Base-by-base conservation (phyloP, 1,140 invertebrate genomes). In the Brachionus asplanchnoidis region DNA sequence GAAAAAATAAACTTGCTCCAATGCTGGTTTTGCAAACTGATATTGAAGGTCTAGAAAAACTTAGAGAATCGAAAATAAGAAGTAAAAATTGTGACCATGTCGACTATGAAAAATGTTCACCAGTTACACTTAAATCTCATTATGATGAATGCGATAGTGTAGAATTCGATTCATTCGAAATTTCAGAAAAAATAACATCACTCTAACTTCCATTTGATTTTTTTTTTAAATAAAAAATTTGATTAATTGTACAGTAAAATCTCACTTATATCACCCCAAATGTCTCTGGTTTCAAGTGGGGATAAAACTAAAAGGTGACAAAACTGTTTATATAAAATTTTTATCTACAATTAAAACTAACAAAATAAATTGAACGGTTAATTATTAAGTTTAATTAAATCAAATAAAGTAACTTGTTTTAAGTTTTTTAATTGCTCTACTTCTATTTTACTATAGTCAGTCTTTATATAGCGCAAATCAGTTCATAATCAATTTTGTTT, bases 121-220 rank as follows among this genome's bases (percentile, higher is more conserved):
- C 20, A n/a, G 12, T 11, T 6, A 4, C 7, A 12, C 5, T 70
- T 2, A 70, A 28, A 12, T 20, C 68, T 40, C n/a, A 73, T 5
- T 20, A 42, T 17, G n/a, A 9, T 44, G 40, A 73, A 44, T 73
- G 36, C 20, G 68, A 73, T 17, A 77, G 73, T 28, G 73, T 50
- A 12, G 26, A 7, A 77, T 77, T 77, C 50, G 73, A 77, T 50
- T 50, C 50, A 26, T 50, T 46, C 12, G 73, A 77, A 77, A 50
- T 77, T 26, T 77, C 73, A 20, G 73, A 77, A 26, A 44, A 77
- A 50, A 77, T 73, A 40, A 73, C 68, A 9, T 42, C 68, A 12
- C 36, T 73, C 4, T 73, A 73, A 73, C 8, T 73, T 17, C 1
- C 7, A 17, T 42, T 12, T 36, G 6, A 73, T 26, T n/a, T 1